Percentiles rank a stretch among this genome's conserved stretches.
These are phyloP conservation scores for Alloplasta piceator DNA, from an alignment of 2,888 invertebrate genomes.

Conservation along the genomic window DNA sequence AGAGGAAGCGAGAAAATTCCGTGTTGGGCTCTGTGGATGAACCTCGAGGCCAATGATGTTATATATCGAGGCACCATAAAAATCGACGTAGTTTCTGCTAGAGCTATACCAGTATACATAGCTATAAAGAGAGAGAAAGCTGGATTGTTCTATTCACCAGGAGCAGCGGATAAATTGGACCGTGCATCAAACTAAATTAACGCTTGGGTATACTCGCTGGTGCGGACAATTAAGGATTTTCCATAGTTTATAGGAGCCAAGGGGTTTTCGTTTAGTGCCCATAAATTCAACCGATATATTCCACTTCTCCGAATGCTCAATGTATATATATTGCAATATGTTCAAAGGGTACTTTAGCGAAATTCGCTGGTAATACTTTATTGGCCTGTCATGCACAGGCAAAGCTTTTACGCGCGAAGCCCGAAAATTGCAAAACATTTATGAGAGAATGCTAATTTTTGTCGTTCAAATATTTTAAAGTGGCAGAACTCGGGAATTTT, in stretches of 20 bases:
- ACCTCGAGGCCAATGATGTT: slow-evolving; percentile 41
- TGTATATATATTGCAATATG: slow-evolving; percentile 36
- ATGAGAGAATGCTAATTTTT: too few relatives aligned
- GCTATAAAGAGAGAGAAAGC: not conserved
- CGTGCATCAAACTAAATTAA: slow-evolving; percentile 78
- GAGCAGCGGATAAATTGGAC: slow-evolving; percentile 75
- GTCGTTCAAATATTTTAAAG: too few relatives aligned
- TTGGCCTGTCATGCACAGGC: too few relatives aligned
- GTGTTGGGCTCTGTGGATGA: not conserved
- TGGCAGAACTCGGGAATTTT: too few relatives aligned
- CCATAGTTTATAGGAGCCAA: slow-evolving; percentile 78
- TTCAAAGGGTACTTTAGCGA: slow-evolving; percentile 55
- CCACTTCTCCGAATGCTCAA: slow-evolving; percentile 68
- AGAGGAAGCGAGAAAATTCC: not conserved
- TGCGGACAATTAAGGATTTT: slow-evolving; percentile 81
- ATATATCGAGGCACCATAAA: slow-evolving; percentile 67
- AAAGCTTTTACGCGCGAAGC: too few relatives aligned
- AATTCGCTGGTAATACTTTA: slow-evolving; percentile 1
- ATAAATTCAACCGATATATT: slow-evolving; percentile 75
- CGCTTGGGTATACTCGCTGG: slow-evolving; percentile 68
- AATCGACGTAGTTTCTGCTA: slow-evolving; percentile 66
- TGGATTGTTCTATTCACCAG: slow-evolving; percentile 34
- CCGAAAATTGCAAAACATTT: too few relatives aligned
- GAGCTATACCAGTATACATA: slow-evolving; percentile 2
- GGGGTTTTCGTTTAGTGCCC: slow-evolving; percentile 76